These are phyloP conservation scores for Etheostoma nigrum DNA, from an alignment of 2,797 vertebrate genomes.

Conservation along the genomic window DNA sequence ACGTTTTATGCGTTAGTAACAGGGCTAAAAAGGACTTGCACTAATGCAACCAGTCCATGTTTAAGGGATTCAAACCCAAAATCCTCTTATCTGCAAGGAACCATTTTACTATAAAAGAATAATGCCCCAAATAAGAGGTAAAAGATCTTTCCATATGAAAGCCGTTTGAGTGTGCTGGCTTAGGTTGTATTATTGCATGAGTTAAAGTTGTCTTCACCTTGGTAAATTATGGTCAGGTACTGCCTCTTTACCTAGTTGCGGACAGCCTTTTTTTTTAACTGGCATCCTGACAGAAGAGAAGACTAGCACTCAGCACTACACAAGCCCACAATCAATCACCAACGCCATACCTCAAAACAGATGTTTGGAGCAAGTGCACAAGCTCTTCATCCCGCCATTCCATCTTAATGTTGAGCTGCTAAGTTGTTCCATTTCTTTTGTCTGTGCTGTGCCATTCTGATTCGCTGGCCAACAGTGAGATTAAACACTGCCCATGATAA, in stretches of 20 bases:
- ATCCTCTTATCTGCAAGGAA: not conserved
- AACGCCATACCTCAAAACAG: conserved; percentile 30
- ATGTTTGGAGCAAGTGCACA: conserved; percentile 45
- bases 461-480: conserved; percentile 17
- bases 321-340: conserved; percentile 4
- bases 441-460: not conserved
- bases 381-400: not conserved
- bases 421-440: conserved; percentile 20
- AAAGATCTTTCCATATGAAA: not conserved
- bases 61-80: not conserved
- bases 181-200: not conserved
- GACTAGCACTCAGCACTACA: conserved; percentile 4
- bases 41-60: not conserved
- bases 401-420: not conserved
- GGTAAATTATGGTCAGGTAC: not conserved
- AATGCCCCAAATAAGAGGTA: not conserved
- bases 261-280: too few relatives aligned
- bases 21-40: not conserved
- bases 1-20: not conserved
- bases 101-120: not conserved
- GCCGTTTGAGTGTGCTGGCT: not conserved
- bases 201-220: not conserved
- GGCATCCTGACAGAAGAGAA: conserved; percentile 11
- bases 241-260: not conserved
- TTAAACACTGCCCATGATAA: conserved; percentile 40